Evolutionary conservation across 2,888 invertebrate species (phyloP), one percentile per base, ranked within the genome.

Genomic region (Epsilonema sp.): DNA sequence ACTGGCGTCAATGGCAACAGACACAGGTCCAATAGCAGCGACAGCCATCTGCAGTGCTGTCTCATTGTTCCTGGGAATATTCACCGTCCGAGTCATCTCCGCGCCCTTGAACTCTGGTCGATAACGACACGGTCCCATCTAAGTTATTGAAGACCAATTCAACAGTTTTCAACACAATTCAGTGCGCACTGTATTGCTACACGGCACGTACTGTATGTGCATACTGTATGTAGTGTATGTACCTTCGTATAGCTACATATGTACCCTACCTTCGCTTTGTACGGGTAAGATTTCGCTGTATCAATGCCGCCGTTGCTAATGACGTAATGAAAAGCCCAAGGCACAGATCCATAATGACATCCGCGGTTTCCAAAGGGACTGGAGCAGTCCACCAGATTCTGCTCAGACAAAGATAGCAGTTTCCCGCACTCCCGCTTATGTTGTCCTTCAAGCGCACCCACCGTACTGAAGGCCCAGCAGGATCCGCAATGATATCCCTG

Each of bases 401-500:
- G 67, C 51, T 68, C 68, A 47, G 62, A 63, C 39, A 67, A 55
- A 8, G 65, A 63, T 11, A 78, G 67, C 57, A 81, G 68, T 47
- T 72, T 70, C 0, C 63, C 63, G 63, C 62, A 1, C 49, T 74
- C 58, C n/a, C 55, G 52, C 53, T 56, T 62, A 47, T 64, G 61
- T 51, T 66, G 66, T 4, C 66, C 66, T 55, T 68, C 68, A 36
- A 68, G 53, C 3, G 67, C 54, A 20, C 26, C 76, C 0, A 64
- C 64, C 37, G 46, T 23, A 2, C 40, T 43, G 20, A 40, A 46
- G n/a, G 43, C 25, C 40, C 45, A 23, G 55, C 87, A 86, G 26
- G 84, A 85, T 21, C 86, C 86, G 60, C 87, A 87, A 8, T 67
- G 67, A 1, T n/a, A n/a, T n/a, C n/a, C n/a, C n/a, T n/a, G n/a